Evolutionary conservation across 1,140 invertebrate genomes (phyloP).

Genomic region (Neotoxoptera formosana): DNA sequence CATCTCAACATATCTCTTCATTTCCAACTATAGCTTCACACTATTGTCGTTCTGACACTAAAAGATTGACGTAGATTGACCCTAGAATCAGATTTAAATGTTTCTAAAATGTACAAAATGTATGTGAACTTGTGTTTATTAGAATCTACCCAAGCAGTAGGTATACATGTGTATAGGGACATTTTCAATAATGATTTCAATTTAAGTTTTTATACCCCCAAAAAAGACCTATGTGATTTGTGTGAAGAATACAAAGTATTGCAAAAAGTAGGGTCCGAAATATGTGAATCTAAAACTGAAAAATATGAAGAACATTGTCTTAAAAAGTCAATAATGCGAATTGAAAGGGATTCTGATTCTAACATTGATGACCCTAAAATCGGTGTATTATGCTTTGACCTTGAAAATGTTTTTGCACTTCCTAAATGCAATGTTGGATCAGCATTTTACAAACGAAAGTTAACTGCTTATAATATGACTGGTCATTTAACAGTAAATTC

Average conservation of each 20-base stretch:
- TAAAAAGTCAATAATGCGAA: not conserved
- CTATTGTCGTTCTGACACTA: not conserved
- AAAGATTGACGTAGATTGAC: not conserved
- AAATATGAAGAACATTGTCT: not conserved
- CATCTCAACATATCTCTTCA: not conserved
- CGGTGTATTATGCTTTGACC: not conserved
- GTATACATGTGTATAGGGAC: not conserved
- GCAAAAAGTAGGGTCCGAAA: not conserved
- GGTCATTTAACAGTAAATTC: not conserved
- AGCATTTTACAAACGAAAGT: no score
- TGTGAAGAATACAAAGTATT: not conserved
- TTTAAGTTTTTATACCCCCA: not conserved
- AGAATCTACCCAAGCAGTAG: not conserved
- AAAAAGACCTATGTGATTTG: not conserved
- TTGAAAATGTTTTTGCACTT: not conserved
- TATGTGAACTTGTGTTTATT: not conserved
- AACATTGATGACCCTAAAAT: not conserved
- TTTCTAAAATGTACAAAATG: not conserved
- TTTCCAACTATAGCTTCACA: not conserved
- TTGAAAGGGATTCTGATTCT: not conserved
- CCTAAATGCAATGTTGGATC: not conserved
- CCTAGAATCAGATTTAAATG: not conserved
- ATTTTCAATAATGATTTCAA: not conserved
- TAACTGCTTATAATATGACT: no score
- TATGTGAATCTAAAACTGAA: not conserved